phyloP scores from a whole-genome alignment of 2,888 invertebrate genomes.

The Drosophila kokeensis region DNA sequence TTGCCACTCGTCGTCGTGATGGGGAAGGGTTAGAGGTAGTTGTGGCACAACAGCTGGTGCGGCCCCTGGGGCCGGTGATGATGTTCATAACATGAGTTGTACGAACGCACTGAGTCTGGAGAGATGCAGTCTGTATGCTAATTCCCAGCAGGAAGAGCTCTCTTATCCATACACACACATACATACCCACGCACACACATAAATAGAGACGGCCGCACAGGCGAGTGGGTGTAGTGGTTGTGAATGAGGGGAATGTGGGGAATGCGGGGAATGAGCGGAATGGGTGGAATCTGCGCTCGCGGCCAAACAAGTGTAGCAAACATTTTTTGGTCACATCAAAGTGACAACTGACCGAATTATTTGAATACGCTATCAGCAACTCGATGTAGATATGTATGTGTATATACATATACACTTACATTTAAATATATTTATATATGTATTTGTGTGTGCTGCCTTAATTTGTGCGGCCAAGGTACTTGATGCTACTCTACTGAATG shows the following conservation, averaged over 20 bases:
- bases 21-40: slow-evolving; percentile 1
- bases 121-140: slow-evolving; percentile 69
- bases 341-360: slow-evolving; percentile 78
- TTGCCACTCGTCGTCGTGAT: not conserved
- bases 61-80: slow-evolving; percentile 53
- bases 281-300: slow-evolving; percentile 34
- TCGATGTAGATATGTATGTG: not conserved
- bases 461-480: slow-evolving; percentile 52
- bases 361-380: slow-evolving; percentile 28
- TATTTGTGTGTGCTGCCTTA: slow-evolving; percentile 22
- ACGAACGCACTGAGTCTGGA: slow-evolving; percentile 45
- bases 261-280: not conserved
- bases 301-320: slow-evolving; percentile 62
- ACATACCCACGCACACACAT: slow-evolving; percentile 6
- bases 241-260: not conserved
- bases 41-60: slow-evolving; percentile 48
- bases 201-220: not conserved
- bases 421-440: slow-evolving; percentile 9
- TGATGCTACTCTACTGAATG: slow-evolving; percentile 47
- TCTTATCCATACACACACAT: slow-evolving; percentile 22
- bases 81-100: slow-evolving; percentile 60
- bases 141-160: slow-evolving; percentile 71
- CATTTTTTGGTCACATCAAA: slow-evolving; percentile 70
- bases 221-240: slow-evolving; percentile 1
- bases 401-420: slow-evolving; percentile 7